Conservation (phyloP, 2,888 invertebrate genomes). For the Beris morrisii region DNA sequence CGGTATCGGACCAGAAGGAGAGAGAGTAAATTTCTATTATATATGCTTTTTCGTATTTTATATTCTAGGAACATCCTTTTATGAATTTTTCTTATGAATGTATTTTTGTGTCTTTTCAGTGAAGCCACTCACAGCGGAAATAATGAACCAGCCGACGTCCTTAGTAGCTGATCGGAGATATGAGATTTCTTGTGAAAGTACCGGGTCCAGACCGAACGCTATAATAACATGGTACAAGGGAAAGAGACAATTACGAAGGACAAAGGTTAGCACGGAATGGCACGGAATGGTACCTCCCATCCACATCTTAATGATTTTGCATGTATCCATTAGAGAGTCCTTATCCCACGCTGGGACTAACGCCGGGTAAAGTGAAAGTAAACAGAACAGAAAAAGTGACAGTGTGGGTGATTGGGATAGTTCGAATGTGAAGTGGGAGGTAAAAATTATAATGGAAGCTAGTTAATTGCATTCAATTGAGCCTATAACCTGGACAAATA, state of each 20-base stretch:
- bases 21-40: no score
- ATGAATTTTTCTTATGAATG: slow-evolving; percentile 2
- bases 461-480: no score
- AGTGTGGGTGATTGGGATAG: no score
- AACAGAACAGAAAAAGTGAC: no score
- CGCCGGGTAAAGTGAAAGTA: no score
- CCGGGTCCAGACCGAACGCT: slow-evolving; percentile 77
- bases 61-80: background rate
- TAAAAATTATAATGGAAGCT: no score
- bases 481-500: no score
- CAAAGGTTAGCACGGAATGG: slow-evolving; percentile 61
- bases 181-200: slow-evolving; percentile 75
- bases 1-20: no score
- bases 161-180: slow-evolving; percentile 75
- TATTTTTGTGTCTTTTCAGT: slow-evolving; percentile 58
- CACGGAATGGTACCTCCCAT: background rate
- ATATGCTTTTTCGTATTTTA: no score
- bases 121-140: slow-evolving; percentile 73
- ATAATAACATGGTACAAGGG: slow-evolving; percentile 82
- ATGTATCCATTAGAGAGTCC: no score
- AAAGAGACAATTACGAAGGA: slow-evolving; percentile 70
- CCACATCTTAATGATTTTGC: background rate
- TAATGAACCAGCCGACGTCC: slow-evolving; percentile 64
- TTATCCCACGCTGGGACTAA: no score
- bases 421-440: no score